phyloP scores from a whole-genome alignment of 2,888 invertebrate genomes.

The Cremastinae sp. region DNA sequence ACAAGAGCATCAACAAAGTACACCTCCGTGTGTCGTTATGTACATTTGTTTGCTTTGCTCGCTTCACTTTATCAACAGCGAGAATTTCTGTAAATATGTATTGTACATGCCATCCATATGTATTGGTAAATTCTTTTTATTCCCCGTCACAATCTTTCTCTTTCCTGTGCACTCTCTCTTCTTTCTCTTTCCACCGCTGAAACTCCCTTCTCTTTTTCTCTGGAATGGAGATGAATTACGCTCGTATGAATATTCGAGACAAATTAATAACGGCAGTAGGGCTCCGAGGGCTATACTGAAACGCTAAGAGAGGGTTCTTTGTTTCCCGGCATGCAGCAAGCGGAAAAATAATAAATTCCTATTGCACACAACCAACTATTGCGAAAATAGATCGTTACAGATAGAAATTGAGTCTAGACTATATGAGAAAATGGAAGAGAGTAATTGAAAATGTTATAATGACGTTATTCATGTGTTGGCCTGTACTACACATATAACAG shows the following conservation, averaged over 20 bases:
- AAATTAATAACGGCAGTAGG: slow-evolving; percentile 65
- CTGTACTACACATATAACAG: no score
- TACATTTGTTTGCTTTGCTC: slow-evolving; percentile 47
- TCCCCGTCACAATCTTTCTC: slow-evolving; percentile 25
- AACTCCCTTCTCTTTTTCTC: slow-evolving; percentile 31
- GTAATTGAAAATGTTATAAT: no score
- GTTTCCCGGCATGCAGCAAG: slow-evolving; percentile 51
- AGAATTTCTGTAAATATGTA: no score
- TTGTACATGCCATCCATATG: no score
- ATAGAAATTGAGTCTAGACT: no score
- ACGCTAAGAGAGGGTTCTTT: slow-evolving; percentile 28
- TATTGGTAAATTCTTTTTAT: no score
- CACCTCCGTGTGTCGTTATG: slow-evolving; percentile 8
- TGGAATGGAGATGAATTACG: slow-evolving; percentile 60
- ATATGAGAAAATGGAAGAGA: no score
- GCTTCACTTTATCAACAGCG: slow-evolving; percentile 50
- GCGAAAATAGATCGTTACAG: no score
- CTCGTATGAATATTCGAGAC: slow-evolving; percentile 66
- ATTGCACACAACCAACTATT: no score
- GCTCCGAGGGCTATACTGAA: slow-evolving; percentile 32
- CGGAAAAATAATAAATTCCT: slow-evolving; percentile 61
- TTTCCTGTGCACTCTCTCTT: background rate
- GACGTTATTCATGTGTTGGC: no score
- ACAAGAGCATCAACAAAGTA: slow-evolving; percentile 39
- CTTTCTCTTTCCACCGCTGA: slow-evolving; percentile 8